Evolutionary conservation across 2,888 invertebrate species (phyloP).

Genomic region (Drepanosiphum platanoidis): DNA sequence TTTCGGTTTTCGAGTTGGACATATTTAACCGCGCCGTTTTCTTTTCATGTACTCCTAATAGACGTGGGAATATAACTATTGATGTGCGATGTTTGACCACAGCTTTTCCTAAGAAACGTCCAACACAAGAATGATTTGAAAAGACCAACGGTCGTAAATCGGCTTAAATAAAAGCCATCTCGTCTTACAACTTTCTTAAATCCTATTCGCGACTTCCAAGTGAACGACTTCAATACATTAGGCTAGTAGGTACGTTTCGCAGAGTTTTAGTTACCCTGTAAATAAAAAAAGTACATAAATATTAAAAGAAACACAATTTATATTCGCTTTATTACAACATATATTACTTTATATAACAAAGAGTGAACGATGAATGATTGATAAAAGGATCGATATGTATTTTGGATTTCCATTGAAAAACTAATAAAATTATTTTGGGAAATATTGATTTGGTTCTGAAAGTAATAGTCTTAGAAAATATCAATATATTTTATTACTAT

Average conservation of each 20-base stretch:
- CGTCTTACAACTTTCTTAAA: constrained; percentile 35
- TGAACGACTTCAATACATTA: constrained; percentile 47
- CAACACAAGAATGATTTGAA: constrained; percentile 34
- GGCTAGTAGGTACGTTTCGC: constrained; percentile 18
- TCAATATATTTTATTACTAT: background rate
- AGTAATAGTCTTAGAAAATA: background rate
- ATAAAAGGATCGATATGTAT: background rate
- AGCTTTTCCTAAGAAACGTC: constrained; percentile 15
- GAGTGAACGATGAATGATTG: background rate
- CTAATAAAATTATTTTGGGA: background rate
- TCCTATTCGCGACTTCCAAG: constrained; percentile 36
- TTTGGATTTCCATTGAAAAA: background rate
- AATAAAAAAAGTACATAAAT: background rate
- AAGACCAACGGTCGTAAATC: constrained; percentile 57
- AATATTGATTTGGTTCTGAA: background rate
- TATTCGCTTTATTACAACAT: background rate
- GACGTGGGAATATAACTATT: constrained; percentile 45
- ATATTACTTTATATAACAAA: background rate
- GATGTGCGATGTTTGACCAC: constrained; percentile 52
- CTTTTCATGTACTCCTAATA: constrained; percentile 23
- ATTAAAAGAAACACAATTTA: background rate
- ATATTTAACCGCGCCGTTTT: constrained; percentile 26
- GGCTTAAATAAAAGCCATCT: constrained; percentile 60
- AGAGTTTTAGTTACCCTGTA: background rate
- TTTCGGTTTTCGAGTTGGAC: background rate